Percentiles rank a stretch among this genome's conserved stretches.
Conservation (phyloP, 2,888 invertebrate species). For the Baronia brevicornis region DNA sequence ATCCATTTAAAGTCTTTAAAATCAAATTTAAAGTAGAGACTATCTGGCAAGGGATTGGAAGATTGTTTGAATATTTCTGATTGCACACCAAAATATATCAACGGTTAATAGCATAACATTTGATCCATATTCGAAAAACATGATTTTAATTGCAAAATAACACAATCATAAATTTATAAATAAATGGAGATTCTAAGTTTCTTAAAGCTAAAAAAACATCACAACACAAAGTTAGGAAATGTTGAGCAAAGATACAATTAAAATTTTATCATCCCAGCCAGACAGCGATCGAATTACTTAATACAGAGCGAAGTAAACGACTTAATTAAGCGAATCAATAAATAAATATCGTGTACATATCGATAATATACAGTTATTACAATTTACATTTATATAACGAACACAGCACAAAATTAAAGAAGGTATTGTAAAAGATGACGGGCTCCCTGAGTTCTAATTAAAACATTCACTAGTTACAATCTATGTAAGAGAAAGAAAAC, state of each 20-base stretch:
- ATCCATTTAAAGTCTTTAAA: conserved; percentile 42
- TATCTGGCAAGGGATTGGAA: conserved; percentile 59
- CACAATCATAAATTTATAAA: conserved; percentile 19
- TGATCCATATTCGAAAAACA: conserved; percentile 5
- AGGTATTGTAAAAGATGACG: conserved; percentile 40
- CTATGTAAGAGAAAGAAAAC: conserved; percentile 60
- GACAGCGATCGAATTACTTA: conserved; percentile 45
- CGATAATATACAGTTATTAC: conserved; percentile 73
- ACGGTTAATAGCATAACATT: no score
- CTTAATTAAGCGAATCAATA: conserved; percentile 68
- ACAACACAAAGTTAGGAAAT: conserved; percentile 50
- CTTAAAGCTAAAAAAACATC: conserved; percentile 52
- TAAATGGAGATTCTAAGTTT: conserved; percentile 35
- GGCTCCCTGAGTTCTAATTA: conserved; percentile 59
- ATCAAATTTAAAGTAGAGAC: conserved; percentile 42
- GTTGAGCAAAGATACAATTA: conserved; percentile 62
- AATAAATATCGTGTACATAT: conserved; percentile 70
- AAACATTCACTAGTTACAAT: conserved; percentile 63
- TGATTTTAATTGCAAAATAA: no score
- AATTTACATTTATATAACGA: conserved; percentile 73
- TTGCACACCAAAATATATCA: conserved; percentile 20
- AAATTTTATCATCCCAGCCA: conserved; percentile 63
- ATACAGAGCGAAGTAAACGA: conserved; percentile 49
- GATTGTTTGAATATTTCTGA: conserved; percentile 19
- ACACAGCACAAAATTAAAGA: conserved; percentile 70